Evolutionary conservation across 2,888 invertebrate species (phyloP).

Genomic region (Aphodius granarius): DNA sequence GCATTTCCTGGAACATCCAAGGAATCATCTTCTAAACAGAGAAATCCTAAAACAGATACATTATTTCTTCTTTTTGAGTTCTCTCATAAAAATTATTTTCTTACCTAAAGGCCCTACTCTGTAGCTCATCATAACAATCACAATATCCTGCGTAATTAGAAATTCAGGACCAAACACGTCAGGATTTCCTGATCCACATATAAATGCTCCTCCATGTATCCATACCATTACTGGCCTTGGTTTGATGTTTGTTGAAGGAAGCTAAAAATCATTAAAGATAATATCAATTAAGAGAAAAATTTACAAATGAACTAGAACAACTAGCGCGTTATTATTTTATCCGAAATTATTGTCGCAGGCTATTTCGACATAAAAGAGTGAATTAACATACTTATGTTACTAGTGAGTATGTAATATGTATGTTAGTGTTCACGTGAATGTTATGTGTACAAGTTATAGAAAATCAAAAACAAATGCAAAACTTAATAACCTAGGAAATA

Average conservation of each 20-base stretch:
- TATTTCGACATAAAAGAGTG: too few species aligned
- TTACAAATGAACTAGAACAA: too few species aligned
- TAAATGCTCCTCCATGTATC: conserved; percentile 53
- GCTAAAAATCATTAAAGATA: conserved; percentile 2
- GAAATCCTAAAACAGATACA: conserved; percentile 51
- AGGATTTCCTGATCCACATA: conserved; percentile 44
- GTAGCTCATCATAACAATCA: conserved; percentile 50
- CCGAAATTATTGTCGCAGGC: too few species aligned
- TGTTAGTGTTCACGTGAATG: too few species aligned
- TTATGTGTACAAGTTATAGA: too few species aligned
- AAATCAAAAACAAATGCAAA: too few species aligned
- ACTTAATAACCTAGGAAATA: too few species aligned
- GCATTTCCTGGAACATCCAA: conserved; percentile 59
- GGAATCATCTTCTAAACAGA: conserved; percentile 53
- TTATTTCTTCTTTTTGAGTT: not conserved
- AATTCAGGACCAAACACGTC: conserved; percentile 48
- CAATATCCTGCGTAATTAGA: conserved; percentile 48
- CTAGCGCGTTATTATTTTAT: too few species aligned
- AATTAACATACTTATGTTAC: too few species aligned
- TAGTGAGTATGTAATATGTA: too few species aligned
- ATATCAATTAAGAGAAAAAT: not conserved
- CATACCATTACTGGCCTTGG: conserved; percentile 52
- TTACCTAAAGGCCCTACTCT: conserved; percentile 32
- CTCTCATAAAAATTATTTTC: not conserved
- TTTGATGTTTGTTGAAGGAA: not conserved